Base-by-base conservation (phyloP, 2,113 vertebrate genomes). In the Equus przewalskii region DNA sequence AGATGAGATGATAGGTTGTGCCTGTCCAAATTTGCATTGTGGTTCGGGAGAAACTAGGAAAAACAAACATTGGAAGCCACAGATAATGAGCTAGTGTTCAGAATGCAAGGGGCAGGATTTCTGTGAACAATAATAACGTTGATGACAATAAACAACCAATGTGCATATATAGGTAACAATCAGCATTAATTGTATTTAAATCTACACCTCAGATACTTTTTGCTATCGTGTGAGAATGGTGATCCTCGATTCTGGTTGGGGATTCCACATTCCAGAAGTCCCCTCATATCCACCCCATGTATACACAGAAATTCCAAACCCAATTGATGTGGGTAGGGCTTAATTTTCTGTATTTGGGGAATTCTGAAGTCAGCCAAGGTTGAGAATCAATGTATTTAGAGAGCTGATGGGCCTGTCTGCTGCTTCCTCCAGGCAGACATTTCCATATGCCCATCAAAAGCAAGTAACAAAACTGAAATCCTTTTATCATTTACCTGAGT, bases 1-100 rank as follows among this genome's bases (percentile, higher is more conserved):
- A 22, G 78, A 93, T 78, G 78, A 64, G 51, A 93, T 86, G 91
- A 85, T 69, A 96, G 82, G 92, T 78, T 84, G 56, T 60, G 64
- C 36, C 30, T 81, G 30, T 73, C 54, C 83, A 89, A 49, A 70
- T 84, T 82, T 75, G 30, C 26, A 28, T 1, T 46, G 73, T 56
- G 86, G 94, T 84, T 93, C 56, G 44, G 51, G 51, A 89, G 72
- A 88, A 76, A 96, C 51, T 10, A 58, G 41, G 79, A 78, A 56
- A 89, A 91, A 75, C 30, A 82, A 93, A 75, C 72, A 3, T 14
- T 14, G 54, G 21, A 21, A 64, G 11, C 30, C 26, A 14, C 21
- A 72, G 70, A 91, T 67, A 79, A 69, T 64, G 9, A 97, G 36
- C 54, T 64, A 18, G 67, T 22, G 49, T 78, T 80, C 18, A 86